Evolutionary conservation across 2,113 vertebrate species (phyloP).

Genomic region (Anolis sagrei): DNA sequence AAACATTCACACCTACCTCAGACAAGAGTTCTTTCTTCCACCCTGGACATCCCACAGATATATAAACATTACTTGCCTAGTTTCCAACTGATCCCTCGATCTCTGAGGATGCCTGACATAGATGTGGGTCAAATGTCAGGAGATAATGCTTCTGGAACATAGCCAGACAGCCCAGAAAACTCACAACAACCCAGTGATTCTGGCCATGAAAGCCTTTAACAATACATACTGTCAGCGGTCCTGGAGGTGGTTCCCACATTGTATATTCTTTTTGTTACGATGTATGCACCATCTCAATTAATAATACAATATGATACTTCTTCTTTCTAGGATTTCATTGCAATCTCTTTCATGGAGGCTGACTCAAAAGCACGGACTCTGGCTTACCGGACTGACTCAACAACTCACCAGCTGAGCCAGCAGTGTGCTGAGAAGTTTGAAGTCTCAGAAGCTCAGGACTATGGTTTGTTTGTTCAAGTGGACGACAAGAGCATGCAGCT

Average conservation of each 20-base stretch:
- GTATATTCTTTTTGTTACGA: neutral
- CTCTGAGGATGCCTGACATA: too few species aligned
- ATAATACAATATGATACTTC: constrained; percentile 9
- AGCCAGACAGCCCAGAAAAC: too few species aligned
- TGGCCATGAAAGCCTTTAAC: too few species aligned
- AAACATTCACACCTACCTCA: too few species aligned
- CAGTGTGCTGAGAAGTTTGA: constrained; percentile 91
- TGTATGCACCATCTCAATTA: neutral
- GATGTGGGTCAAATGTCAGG: too few species aligned
- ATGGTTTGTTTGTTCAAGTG: constrained; percentile 83
- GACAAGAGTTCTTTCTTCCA: too few species aligned
- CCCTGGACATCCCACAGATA: too few species aligned
- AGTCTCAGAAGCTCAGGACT: constrained; percentile 76
- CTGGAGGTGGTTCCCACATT: neutral
- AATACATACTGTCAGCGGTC: too few species aligned
- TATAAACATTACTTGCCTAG: too few species aligned
- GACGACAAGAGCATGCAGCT: constrained; percentile 80
- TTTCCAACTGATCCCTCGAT: too few species aligned
- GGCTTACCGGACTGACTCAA: constrained; percentile 81
- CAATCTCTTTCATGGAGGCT: constrained; percentile 84
- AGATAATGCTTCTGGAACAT: too few species aligned
- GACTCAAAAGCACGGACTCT: constrained; percentile 85
- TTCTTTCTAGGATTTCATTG: constrained; percentile 89
- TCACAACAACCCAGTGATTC: too few species aligned
- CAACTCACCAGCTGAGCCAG: constrained; percentile 78